A percentile compares a stretch with the other conserved stretches of the same genome.
phyloP scores from a whole-genome alignment of 2,797 vertebrate species.

The Sebastes steindachneri region DNA sequence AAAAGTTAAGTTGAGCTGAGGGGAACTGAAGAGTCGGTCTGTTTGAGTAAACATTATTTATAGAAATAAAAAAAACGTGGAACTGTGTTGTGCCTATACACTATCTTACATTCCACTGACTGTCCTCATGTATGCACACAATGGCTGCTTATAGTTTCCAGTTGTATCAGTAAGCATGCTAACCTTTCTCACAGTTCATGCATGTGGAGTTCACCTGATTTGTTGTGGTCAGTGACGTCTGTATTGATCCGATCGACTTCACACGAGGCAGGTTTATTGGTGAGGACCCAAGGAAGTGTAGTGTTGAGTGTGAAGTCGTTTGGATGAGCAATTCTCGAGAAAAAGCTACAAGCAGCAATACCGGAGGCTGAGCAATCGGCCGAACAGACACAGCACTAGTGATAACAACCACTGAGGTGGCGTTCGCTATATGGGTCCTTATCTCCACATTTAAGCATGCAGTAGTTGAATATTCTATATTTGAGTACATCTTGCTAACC shows the following conservation, averaged over 20 bases:
- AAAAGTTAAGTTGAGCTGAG: background rate
- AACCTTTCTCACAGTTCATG: background rate
- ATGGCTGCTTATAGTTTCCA: background rate
- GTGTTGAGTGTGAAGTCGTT: background rate
- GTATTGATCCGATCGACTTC: background rate
- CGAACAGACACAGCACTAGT: background rate
- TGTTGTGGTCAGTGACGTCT: background rate
- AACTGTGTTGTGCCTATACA: background rate
- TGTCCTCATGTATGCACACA: background rate
- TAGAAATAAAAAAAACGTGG: background rate
- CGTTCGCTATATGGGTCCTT: background rate
- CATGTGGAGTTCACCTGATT: background rate
- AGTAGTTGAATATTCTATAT: slow-evolving; percentile 6
- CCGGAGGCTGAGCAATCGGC: too few species aligned
- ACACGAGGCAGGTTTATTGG: background rate
- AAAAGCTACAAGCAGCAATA: background rate
- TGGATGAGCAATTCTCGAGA: background rate
- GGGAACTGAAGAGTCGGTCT: too few species aligned
- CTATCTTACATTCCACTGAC: background rate
- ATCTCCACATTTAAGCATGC: background rate
- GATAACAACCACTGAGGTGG: slow-evolving; percentile 9
- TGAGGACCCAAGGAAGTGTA: background rate
- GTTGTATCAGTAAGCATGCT: background rate
- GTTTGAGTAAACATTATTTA: too few species aligned
- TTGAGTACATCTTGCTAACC: slow-evolving; percentile 22